Evolutionary conservation across 2,113 vertebrate genomes (phyloP).

Genomic region (Probosciger aterrimus): DNA sequence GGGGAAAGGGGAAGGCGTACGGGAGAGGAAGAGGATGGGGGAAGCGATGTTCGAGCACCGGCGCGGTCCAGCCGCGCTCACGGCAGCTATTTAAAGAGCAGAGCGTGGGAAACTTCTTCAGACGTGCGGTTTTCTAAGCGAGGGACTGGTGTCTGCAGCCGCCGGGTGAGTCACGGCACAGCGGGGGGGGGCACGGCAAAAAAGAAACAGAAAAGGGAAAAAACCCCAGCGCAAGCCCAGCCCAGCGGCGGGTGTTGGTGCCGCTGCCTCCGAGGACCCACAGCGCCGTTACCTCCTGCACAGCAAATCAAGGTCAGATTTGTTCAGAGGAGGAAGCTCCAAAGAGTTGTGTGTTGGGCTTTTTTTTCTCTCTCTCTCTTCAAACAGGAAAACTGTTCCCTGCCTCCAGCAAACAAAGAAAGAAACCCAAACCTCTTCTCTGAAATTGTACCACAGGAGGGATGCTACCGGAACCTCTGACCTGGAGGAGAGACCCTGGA

Average conservation of each 20-base stretch:
- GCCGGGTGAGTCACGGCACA: slow-evolving; percentile 70
- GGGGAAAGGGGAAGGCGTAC: neutral
- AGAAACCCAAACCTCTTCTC: neutral
- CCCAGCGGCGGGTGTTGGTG: neutral
- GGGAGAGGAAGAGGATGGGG: neutral
- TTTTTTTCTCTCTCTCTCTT: neutral
- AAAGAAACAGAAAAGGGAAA: no score
- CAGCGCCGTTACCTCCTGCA: neutral
- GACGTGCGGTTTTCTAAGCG: slow-evolving; percentile 72
- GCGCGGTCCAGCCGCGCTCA: neutral
- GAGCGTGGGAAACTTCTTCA: slow-evolving; percentile 77
- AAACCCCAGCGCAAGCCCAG: neutral
- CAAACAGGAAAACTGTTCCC: neutral
- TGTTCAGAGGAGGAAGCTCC: neutral
- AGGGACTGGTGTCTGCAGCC: slow-evolving; percentile 56
- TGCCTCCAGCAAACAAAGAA: neutral
- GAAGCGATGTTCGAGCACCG: neutral
- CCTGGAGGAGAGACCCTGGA: neutral
- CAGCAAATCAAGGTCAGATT: neutral
- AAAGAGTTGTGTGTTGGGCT: neutral
- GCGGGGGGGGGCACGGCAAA: neutral
- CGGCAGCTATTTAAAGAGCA: slow-evolving; percentile 66
- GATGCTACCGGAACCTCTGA: neutral
- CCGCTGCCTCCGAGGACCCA: neutral
- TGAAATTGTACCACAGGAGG: neutral